Evolutionary conservation across 2,797 vertebrate genomes (phyloP), one percentile per base, ranked within the genome.

Genomic region (Phoeniculus purpureus): DNA sequence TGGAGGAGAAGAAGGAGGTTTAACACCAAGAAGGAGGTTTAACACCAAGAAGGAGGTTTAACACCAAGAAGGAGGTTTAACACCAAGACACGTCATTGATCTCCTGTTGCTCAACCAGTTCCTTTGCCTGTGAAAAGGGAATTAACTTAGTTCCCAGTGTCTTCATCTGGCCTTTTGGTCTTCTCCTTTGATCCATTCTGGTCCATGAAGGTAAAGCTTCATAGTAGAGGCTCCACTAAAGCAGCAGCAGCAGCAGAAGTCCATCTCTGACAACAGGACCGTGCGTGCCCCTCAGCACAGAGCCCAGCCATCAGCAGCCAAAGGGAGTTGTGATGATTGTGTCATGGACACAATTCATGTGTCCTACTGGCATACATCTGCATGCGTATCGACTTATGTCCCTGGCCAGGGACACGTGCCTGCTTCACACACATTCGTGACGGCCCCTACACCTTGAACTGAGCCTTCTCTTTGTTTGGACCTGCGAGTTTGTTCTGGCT

Each of bases 301-400:
- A 60, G 32, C 47, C 26, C n/a, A 67, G 60, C n/a, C 34, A 27
- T 9, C 47, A 29, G 23, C 1, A 2, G 43, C 58, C 23, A 61
- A 17, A 34, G 1, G 2, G 27, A 75, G 34, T 12, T 0, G 0
- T 23, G 47, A 74, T 1, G 3, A 20, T 29, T 65, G 56, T 16
- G 29, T 48, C 23, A 31, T 5, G 72, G 52, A 12, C 6, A n/a
- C 52, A 74, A 29, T 29, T 31, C 27, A 9, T 5, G 43, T 34
- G 26, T 18, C 14, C 37, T 50, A 16, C 2, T 19, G 15, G 10
- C 26, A 29, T 25, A 20, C 26, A 45, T 76, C 61, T 66, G 34
- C 31, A 50, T 32, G 40, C 22, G 15, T 8, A 61, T 17, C 13
- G 75, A 29, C 22, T 3, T 43, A 12, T 52, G 34, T 22, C 25